Percentiles rank a stretch among this genome's conserved stretches.
Evolutionary conservation across 1,140 invertebrate species (phyloP).

Genomic region (Euura lappo): DNA sequence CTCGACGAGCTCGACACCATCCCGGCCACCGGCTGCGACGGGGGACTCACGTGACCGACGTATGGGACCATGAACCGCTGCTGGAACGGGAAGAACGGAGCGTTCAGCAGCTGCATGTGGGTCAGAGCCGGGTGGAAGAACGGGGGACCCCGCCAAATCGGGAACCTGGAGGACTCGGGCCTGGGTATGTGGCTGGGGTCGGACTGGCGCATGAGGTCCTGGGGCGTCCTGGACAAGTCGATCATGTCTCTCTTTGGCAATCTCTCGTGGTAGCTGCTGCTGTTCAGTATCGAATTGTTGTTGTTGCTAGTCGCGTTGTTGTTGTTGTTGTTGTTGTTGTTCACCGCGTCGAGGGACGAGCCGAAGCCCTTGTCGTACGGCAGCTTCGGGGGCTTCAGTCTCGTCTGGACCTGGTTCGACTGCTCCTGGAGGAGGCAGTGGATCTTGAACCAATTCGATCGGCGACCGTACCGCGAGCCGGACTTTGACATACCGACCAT

Average conservation of each 20-base stretch:
- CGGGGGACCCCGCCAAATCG: constrained; percentile 49
- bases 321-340: constrained; percentile 39
- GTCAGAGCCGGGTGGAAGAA: constrained; percentile 49
- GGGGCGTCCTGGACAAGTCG: constrained; percentile 23
- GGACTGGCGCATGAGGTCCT: constrained; percentile 31
- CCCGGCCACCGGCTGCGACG: constrained; percentile 38
- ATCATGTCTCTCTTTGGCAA: constrained; percentile 21
- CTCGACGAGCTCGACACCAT: constrained; percentile 47
- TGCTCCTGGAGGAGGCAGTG: constrained; percentile 84
- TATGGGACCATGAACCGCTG: constrained; percentile 53
- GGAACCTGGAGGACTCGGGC: constrained; percentile 44
- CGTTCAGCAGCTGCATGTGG: constrained; percentile 52
- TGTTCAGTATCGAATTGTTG: background rate
- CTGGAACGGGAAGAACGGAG: constrained; percentile 53
- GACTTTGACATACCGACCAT: constrained; percentile 95
- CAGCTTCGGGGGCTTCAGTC: constrained; percentile 48
- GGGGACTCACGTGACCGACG: constrained; percentile 43
- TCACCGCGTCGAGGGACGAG: constrained; percentile 53
- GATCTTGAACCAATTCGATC: constrained; percentile 93
- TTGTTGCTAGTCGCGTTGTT: background rate
- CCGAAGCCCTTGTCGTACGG: constrained; percentile 49
- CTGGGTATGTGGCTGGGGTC: background rate
- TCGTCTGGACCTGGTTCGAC: constrained; percentile 58
- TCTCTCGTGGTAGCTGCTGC: constrained; percentile 42
- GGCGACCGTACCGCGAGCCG: constrained; percentile 83